Conservation (phyloP, 2,888 invertebrate species). For the Celastrina argiolus region DNA sequence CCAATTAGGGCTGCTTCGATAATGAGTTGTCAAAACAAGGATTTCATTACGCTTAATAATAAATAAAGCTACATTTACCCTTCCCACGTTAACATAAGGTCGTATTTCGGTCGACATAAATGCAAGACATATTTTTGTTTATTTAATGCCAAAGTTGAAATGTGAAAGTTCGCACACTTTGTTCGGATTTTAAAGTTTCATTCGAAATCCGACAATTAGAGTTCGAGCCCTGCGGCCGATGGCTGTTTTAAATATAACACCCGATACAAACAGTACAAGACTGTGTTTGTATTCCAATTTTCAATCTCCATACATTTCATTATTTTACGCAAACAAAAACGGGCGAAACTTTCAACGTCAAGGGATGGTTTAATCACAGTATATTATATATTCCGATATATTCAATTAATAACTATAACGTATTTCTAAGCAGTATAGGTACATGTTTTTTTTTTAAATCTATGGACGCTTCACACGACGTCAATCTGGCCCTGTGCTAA, state of each 20-base stretch:
- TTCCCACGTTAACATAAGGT: slow-evolving; percentile 41
- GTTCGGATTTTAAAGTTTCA: slow-evolving; percentile 66
- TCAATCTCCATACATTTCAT: neutral
- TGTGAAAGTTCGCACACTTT: slow-evolving; percentile 66
- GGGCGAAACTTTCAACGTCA: neutral
- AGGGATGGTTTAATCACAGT: neutral
- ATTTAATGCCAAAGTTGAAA: slow-evolving; percentile 70
- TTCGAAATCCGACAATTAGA: slow-evolving; percentile 65
- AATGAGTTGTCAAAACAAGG: slow-evolving; percentile 76
- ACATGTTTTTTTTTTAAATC: too few relatives aligned
- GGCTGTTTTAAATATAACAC: slow-evolving; percentile 15
- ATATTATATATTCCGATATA: too few relatives aligned
- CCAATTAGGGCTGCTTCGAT: slow-evolving; percentile 69
- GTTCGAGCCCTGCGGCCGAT: slow-evolving; percentile 30
- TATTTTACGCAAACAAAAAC: neutral
- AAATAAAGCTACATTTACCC: slow-evolving; percentile 33
- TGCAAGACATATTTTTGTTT: slow-evolving; percentile 39
- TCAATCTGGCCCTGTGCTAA: too few relatives aligned
- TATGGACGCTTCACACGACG: too few relatives aligned
- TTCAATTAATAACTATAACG: too few relatives aligned
- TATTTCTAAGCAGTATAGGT: too few relatives aligned
- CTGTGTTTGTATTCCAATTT: neutral
- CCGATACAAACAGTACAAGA: neutral
- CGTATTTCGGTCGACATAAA: slow-evolving; percentile 36
- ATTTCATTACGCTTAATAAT: slow-evolving; percentile 41